These are phyloP conservation scores for Amazona guildingii DNA, from an alignment of 2,113 vertebrate species.

Conservation along the genomic window DNA sequence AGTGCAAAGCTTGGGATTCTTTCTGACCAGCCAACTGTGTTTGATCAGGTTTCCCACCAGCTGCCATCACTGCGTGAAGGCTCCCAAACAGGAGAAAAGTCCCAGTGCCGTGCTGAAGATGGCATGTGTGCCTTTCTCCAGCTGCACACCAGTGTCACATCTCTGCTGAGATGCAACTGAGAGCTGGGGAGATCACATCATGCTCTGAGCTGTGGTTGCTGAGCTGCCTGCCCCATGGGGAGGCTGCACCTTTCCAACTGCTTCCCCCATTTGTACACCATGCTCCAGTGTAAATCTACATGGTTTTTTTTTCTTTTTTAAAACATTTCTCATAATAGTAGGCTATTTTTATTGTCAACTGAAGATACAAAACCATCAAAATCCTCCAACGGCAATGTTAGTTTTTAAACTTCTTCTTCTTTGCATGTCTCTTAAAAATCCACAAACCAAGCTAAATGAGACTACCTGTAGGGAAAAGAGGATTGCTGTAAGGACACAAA, in stretches of 20 bases:
- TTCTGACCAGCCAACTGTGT: not conserved
- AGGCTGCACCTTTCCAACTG: not conserved
- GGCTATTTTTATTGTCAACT: not conserved
- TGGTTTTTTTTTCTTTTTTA: not conserved
- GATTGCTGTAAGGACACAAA: not conserved
- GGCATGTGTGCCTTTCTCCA: not conserved
- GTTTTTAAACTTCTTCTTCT: not conserved
- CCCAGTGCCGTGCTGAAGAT: not conserved
- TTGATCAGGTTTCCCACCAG: not conserved
- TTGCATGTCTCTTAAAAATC: not conserved
- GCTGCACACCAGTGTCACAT: accelerated
- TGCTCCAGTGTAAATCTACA: not conserved
- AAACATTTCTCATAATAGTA: not conserved
- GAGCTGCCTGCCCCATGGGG: accelerated
- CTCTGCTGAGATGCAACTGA: not conserved
- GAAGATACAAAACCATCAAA: not conserved
- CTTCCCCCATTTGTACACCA: not conserved
- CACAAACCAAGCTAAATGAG: not conserved
- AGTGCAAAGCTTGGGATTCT: not conserved
- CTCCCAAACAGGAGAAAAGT: not conserved
- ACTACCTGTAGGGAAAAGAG: not conserved
- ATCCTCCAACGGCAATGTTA: not conserved
- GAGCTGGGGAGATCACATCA: not conserved
- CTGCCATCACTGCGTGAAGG: accelerated
- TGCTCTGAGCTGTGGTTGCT: too few relatives aligned